These are phyloP conservation scores for Hirtodrosophila confusa DNA, from an alignment of 2,888 invertebrate genomes.

Conservation along the genomic window DNA sequence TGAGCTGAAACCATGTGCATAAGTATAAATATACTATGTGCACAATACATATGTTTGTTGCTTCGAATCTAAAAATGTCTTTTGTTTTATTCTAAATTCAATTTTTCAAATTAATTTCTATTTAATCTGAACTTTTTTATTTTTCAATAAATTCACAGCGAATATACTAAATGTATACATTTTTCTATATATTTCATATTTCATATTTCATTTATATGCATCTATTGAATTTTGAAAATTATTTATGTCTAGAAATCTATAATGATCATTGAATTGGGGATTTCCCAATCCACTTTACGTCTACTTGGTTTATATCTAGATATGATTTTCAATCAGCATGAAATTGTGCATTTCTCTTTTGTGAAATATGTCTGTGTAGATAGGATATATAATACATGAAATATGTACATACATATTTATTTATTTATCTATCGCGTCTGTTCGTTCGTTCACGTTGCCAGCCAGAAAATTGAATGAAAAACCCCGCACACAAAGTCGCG, in stretches of 20 bases:
- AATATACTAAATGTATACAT: background rate
- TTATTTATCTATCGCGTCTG: slow-evolving; percentile 37
- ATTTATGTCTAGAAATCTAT: slow-evolving; percentile 3
- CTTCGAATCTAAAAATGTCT: slow-evolving; percentile 1
- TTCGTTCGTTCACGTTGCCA: slow-evolving; percentile 41
- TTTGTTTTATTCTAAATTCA: background rate
- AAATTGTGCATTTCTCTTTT: slow-evolving; percentile 39
- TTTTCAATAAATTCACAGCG: background rate
- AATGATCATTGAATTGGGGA: slow-evolving; percentile 4
- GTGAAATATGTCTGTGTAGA: slow-evolving; percentile 14
- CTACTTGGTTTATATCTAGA: slow-evolving; percentile 29
- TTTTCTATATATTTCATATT: too few species aligned
- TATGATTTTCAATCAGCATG: slow-evolving; percentile 48
- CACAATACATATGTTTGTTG: background rate
- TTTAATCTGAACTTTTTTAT: background rate
- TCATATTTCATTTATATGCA: background rate
- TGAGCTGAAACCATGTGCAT: background rate
- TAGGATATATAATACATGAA: slow-evolving; percentile 1
- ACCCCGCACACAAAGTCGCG: slow-evolving; percentile 51
- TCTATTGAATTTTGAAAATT: too few species aligned
- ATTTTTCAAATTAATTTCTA: background rate
- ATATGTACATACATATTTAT: slow-evolving; percentile 1
- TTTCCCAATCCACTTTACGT: slow-evolving; percentile 12
- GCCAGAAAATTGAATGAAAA: slow-evolving; percentile 71
- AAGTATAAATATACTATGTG: background rate